Percentiles rank a stretch among this genome's conserved stretches.
phyloP scores from a whole-genome alignment of 2,797 vertebrate species.

The Enteromius viviparus region DNA sequence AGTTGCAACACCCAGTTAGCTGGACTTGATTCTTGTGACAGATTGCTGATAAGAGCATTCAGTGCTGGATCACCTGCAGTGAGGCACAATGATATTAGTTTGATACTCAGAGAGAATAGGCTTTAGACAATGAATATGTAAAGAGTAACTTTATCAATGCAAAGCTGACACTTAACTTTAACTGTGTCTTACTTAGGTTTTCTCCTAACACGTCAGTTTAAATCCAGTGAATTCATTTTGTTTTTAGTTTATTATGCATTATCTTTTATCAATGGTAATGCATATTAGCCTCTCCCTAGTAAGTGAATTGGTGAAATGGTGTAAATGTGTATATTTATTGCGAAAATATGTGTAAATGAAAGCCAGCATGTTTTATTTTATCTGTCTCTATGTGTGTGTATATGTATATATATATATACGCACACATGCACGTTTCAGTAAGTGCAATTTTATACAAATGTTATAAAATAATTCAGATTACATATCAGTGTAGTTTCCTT shows the following conservation, averaged over 20 bases:
- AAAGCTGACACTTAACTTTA: neutral
- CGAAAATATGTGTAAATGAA: neutral
- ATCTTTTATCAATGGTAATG: neutral
- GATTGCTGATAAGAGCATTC: conserved; percentile 18
- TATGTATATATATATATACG: too few species aligned
- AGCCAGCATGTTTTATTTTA: neutral
- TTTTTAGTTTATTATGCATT: neutral
- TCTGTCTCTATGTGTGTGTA: too few species aligned
- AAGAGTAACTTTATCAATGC: neutral
- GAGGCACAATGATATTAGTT: conserved; percentile 23
- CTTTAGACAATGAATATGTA: neutral
- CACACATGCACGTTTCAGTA: neutral
- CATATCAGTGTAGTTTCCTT: neutral
- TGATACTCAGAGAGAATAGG: neutral
- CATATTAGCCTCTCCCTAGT: neutral
- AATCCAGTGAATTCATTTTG: neutral
- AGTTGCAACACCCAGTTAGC: conserved; percentile 18
- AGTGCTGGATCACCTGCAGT: conserved; percentile 43
- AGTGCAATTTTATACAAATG: neutral
- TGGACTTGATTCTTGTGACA: conserved; percentile 30
- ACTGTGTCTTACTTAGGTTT: neutral
- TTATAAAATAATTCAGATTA: neutral
- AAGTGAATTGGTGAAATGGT: neutral
- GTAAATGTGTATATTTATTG: neutral
- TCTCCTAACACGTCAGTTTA: neutral